These are phyloP conservation scores for Synanceia verrucosa DNA, from an alignment of 2,797 vertebrate genomes.

Conservation along the genomic window DNA sequence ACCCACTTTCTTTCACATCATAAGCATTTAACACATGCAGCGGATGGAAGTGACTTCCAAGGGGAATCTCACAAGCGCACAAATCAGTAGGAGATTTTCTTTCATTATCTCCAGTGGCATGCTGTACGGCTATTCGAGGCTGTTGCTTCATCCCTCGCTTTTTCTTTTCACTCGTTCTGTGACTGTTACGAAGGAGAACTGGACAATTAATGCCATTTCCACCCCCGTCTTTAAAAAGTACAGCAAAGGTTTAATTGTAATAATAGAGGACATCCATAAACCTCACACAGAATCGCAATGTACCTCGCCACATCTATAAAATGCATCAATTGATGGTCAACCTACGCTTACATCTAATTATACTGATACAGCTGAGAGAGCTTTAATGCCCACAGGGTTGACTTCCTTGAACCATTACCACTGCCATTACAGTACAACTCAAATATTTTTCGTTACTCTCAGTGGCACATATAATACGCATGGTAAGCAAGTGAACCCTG, in stretches of 20 bases:
- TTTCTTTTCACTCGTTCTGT: slow-evolving; percentile 20
- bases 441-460: slow-evolving; percentile 4
- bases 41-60: slow-evolving; percentile 48
- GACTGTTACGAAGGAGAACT: slow-evolving; percentile 54
- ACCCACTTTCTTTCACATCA: slow-evolving; percentile 50
- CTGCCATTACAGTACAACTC: slow-evolving; percentile 2
- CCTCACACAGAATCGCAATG: not conserved
- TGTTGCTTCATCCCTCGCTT: slow-evolving; percentile 25
- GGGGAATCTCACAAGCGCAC: slow-evolving; percentile 64
- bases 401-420: slow-evolving; percentile 27
- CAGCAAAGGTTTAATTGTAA: slow-evolving; percentile 50
- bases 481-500: not conserved
- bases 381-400: slow-evolving; percentile 22
- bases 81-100: slow-evolving; percentile 70
- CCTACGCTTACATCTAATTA: slow-evolving; percentile 17
- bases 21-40: slow-evolving; percentile 52
- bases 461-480: not conserved
- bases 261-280: slow-evolving; percentile 9
- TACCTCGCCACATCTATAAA: slow-evolving; percentile 4
- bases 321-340: slow-evolving; percentile 15
- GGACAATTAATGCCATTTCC: slow-evolving; percentile 60
- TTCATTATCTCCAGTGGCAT: slow-evolving; percentile 58
- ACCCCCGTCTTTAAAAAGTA: slow-evolving; percentile 21
- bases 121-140: slow-evolving; percentile 39
- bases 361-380: not conserved